Evolutionary conservation across 1,140 invertebrate genomes (phyloP), one percentile per base, ranked within the genome.

Genomic region (Lanistes nyassanus): DNA sequence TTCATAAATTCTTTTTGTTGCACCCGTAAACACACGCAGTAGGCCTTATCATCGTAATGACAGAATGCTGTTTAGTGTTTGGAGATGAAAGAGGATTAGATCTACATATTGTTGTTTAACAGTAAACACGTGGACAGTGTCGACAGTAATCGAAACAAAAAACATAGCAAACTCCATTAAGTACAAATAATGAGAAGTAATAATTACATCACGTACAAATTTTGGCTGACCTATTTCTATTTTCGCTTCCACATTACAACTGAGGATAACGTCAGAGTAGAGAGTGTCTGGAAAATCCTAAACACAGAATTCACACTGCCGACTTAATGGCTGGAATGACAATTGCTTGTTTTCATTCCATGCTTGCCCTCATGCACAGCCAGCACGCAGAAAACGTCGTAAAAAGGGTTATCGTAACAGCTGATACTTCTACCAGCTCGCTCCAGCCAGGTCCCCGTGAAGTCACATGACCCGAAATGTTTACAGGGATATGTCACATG

Each of bases 401-500:
- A 29, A 64, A 31, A 64, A 21, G 29, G 6, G 29, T 34, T 36
- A 31, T 3, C 7, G 36, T 21, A 7, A 64, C 62, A 64, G 62
- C 62, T 64, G 62, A 64, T 36, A 31, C 62, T 34, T 19, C 29
- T 64, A 31, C n/a, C 31, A 64, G 36, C 62, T 34, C 23, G 62
- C 29, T 64, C 62, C 62, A 60, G 31, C 56, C 56, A 64, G 62
- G 29, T 64, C 34, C 56, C 29, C 11, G 13, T 3, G 26, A 9
- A 19, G 31, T 64, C 62, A 64, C 62, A 64, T 64, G 62, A 64
- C 62, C 62, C 36, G 19, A 64, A 34, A 64, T 64, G 62, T 64
- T 64, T 64, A 64, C 62, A 64, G 36, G 29, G 62, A 31, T 64
- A 34, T 2, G 31, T 64, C 62, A 64, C 62, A 64, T 64, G 62